Base-by-base conservation (phyloP, 2,797 vertebrate species). In the Acrocephalus scirpaceus region DNA sequence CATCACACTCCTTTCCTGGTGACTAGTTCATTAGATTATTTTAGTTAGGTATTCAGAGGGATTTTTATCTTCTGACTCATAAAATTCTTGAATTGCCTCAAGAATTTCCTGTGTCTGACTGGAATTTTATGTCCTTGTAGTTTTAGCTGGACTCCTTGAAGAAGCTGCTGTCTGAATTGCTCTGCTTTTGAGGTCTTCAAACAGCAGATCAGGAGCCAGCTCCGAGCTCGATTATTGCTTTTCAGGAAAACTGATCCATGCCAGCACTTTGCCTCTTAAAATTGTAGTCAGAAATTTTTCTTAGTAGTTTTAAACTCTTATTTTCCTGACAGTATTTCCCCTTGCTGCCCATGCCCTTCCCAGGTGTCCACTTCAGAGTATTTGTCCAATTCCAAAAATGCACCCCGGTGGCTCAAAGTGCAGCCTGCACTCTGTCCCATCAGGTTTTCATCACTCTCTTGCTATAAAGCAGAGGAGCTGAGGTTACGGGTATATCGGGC, bases 11-110 rank as follows among this genome's bases (percentile, higher is more conserved):
- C 86, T 96, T 96, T 97, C 92, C 92, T 94, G 56, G 90, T 97
- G 97, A 98, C 96, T 97, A 82, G 97, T 97, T 98, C 97, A 98
- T 98, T 98, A 97, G 96, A 97, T 98, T 98, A 98, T 93, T 97
- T 98, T 96, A 95, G 90, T 97, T 83, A 95, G 96, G 88, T 97
- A 98, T 98, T 98, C 95, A 94, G 95, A 94, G 94, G 98, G 97
- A 98, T 98, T 98, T 98, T 98, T 96, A 95, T 97, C 93, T 97
- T 97, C 96, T 98, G 98, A 98, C 97, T 98, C 98, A 98, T 97
- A 97, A 97, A 98, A 98, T 98, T 98, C 98, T 97, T 98, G 97
- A 98, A 97, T 98, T 98, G 98, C 98, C 97, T 72, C 34, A 96
- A 97, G 98, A 98, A 98, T 98, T 98, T 98, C 98, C 98, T 97